Base-by-base conservation (phyloP, 1,140 invertebrate genomes). In the Leptopilina boulardi region DNA sequence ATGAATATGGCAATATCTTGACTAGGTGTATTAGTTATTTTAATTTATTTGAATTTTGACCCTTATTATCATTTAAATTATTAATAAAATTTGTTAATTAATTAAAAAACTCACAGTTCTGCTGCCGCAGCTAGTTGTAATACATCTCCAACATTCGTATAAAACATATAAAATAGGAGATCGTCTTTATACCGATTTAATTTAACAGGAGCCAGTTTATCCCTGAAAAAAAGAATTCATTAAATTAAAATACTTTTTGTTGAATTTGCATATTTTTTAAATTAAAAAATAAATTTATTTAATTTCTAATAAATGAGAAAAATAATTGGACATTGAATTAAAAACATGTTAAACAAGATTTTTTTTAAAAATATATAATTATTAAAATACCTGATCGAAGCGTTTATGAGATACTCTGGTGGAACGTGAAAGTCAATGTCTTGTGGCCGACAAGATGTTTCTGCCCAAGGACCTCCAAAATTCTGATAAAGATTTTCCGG, bases 401-500 rank as follows among this genome's bases (percentile, higher is more conserved):
- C 93, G 88, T 99, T 99, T 86, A 99, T 99, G 88, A 99, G 93
- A 93, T 99, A 99, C 92, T 99, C 99, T 78, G 97, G 96, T 85
- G 99, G 99, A 89, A 99, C 98, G 89, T 98, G 97, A 91, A 97
- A 99, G 92, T 99, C 99, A 91, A 99, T 98, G 91, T 99, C 99
- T 92, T 99, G 98, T 81, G 98, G 97, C 92, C 98, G 94, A 93
- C 98, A 99, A 42, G 98, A 97, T 86, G 96, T 95, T 91, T 99
- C 98, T 85, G 97, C 96, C 97, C 98, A 99, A 11, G 98, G 99
- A 74, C 98, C 98, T 87, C 97, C 97, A 92, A 99, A 99, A 83
- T 96, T 99, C 86, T 97, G 96, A 93, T 98, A 98, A 79, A 99
- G 93, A 91, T 97, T 98, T 92, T 99, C 98, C 26, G 97, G 96